phyloP scores from a whole-genome alignment of 1,140 invertebrate genomes.

The Caenorhabditis brenneri region DNA sequence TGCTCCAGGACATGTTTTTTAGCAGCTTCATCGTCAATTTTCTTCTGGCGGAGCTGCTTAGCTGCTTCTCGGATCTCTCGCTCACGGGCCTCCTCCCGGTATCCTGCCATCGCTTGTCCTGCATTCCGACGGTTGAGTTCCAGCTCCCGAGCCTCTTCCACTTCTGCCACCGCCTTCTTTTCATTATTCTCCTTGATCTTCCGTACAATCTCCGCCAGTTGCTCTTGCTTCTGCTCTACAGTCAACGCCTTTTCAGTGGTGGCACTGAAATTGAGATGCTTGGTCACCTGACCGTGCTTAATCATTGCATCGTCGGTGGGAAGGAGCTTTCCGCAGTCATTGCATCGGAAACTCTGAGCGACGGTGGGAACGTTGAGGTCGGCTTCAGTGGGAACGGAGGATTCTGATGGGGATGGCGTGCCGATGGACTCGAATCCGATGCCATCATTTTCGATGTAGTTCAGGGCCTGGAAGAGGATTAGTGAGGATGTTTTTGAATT shows the following conservation, averaged over 20 bases:
- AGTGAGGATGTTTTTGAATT: no score
- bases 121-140: slow-evolving; percentile 84
- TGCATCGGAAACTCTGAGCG: neutral
- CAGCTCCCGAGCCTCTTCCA: slow-evolving; percentile 81
- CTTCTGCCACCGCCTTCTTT: slow-evolving; percentile 83
- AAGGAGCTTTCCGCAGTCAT: slow-evolving; percentile 82
- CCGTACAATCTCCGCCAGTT: slow-evolving; percentile 75
- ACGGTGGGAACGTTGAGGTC: no score
- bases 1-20: slow-evolving; percentile 79
- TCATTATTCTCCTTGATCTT: slow-evolving; percentile 83
- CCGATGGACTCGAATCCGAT: neutral
- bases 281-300: slow-evolving; percentile 87
- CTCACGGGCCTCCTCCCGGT: slow-evolving; percentile 77
- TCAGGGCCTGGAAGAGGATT: slow-evolving; percentile 2
- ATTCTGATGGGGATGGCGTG: neutral
- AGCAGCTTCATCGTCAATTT: slow-evolving; percentile 83
- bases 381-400: neutral
- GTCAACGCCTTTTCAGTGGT: slow-evolving; percentile 85
- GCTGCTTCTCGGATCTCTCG: slow-evolving; percentile 76
- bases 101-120: slow-evolving; percentile 86
- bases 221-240: slow-evolving; percentile 75
- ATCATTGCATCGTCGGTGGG: slow-evolving; percentile 81
- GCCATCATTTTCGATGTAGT: slow-evolving; percentile 9
- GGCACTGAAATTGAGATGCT: slow-evolving; percentile 87
- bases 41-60: slow-evolving; percentile 84